Conservation (phyloP, 2,888 invertebrate species). For the Caenorhabditis imperialis region DNA sequence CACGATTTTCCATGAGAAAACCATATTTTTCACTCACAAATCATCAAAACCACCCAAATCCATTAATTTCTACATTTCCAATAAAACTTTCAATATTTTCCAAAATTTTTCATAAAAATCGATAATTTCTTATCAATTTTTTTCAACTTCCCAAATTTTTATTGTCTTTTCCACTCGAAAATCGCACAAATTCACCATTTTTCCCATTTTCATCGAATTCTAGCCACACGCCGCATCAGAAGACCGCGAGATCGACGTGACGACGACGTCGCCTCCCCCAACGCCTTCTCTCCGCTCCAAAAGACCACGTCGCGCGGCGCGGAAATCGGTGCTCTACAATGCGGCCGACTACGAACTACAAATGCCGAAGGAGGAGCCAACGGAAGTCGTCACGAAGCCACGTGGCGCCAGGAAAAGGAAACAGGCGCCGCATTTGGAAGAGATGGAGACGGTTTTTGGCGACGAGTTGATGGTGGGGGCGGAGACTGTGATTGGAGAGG, state of each 20-base stretch:
- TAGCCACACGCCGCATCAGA: not conserved
- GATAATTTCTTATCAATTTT: not conserved
- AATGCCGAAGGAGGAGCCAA: constrained; percentile 32
- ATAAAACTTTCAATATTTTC: too few relatives aligned
- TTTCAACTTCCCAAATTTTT: not conserved
- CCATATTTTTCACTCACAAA: too few relatives aligned
- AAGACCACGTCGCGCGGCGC: constrained; percentile 54
- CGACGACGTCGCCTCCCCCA: not conserved
- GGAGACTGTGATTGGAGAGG: constrained; percentile 28
- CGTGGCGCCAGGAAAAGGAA: constrained; percentile 27
- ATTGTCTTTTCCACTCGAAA: too few relatives aligned
- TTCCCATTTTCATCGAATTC: too few relatives aligned
- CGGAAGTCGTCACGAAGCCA: constrained; percentile 1
- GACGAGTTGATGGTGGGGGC: constrained; percentile 25
- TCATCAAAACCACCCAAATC: too few relatives aligned
- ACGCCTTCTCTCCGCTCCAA: too few relatives aligned
- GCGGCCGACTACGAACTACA: constrained; percentile 55
- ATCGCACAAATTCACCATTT: too few relatives aligned
- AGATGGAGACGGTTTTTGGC: constrained; percentile 5
- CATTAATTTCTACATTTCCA: too few relatives aligned
- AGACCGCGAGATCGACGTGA: too few relatives aligned
- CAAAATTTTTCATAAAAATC: not conserved
- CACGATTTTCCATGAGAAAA: too few relatives aligned
- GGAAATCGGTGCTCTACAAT: constrained; percentile 58
- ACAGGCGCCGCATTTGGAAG: constrained; percentile 22